Conservation (phyloP, 2,797 vertebrate species). For the Meriones psammophilus region DNA sequence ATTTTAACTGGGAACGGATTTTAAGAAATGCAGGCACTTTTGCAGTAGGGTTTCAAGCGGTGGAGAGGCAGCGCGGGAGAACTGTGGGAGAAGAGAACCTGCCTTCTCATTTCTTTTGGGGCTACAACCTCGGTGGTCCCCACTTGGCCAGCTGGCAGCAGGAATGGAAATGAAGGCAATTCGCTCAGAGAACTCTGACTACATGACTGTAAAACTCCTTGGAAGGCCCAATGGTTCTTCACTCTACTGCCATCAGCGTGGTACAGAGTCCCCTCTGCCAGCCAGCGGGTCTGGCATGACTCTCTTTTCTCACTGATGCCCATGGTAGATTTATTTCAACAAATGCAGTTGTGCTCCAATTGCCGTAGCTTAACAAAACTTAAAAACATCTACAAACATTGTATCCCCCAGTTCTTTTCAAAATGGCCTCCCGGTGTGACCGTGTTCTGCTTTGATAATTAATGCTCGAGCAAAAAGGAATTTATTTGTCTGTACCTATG, state of each 20-base stretch:
- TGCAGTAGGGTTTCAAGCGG: neutral
- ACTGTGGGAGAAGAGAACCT: slow-evolving; percentile 9
- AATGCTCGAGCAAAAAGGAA: neutral
- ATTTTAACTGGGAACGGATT: neutral
- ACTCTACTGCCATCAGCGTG: slow-evolving; percentile 27
- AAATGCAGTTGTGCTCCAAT: slow-evolving; percentile 45
- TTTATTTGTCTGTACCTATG: neutral
- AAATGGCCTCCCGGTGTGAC: neutral
- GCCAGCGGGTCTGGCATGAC: slow-evolving; percentile 31
- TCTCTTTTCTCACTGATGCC: slow-evolving; percentile 43
- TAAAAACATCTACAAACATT: neutral
- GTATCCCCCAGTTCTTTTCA: neutral
- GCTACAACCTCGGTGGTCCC: slow-evolving; percentile 73
- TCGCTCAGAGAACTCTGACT: slow-evolving; percentile 73
- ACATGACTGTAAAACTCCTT: slow-evolving; percentile 63
- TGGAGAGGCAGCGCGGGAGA: too few relatives aligned
- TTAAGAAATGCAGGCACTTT: neutral
- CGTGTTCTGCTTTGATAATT: neutral
- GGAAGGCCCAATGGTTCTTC: slow-evolving; percentile 46
- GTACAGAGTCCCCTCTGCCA: neutral
- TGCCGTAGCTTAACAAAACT: slow-evolving; percentile 21
- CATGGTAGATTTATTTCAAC: slow-evolving; percentile 58
- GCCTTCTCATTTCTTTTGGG: slow-evolving; percentile 52
- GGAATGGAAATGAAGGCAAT: slow-evolving; percentile 74
- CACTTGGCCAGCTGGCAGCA: slow-evolving; percentile 63